A percentile compares a stretch with the other conserved stretches of the same genome.
phyloP scores from a whole-genome alignment of 2,888 invertebrate genomes.

The Chrysina gloriosa region DNA sequence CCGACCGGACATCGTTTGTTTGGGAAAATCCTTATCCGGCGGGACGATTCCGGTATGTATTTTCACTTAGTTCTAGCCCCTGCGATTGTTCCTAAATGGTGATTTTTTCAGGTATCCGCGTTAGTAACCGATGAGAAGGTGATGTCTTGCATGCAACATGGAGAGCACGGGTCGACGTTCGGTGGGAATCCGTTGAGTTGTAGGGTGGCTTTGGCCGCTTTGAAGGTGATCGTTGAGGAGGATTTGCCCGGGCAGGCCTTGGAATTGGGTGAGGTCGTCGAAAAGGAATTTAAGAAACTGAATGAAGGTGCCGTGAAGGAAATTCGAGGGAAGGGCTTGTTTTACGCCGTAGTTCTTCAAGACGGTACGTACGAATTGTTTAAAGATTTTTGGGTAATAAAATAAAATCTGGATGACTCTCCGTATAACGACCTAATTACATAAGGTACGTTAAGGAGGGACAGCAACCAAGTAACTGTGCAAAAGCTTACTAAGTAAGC shows the following conservation, averaged over 20 bases:
- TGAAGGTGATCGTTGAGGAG: conserved; percentile 89
- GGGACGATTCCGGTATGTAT: conserved; percentile 77
- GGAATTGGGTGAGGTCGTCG: conserved; percentile 78
- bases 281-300: conserved; percentile 77
- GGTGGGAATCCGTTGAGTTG: conserved; percentile 97
- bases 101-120: conserved; percentile 79
- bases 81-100: not conserved
- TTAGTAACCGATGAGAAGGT: conserved; percentile 85
- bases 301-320: conserved; percentile 78
- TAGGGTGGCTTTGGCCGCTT: conserved; percentile 85
- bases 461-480: no score
- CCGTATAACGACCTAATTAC: no score
- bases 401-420: no score
- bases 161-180: conserved; percentile 96
- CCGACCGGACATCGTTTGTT: conserved; percentile 87
- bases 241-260: conserved; percentile 87
- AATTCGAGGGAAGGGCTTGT: conserved; percentile 89
- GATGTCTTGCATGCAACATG: conserved; percentile 90
- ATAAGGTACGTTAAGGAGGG: no score
- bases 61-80: not conserved
- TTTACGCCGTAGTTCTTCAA: conserved; percentile 89
- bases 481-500: no score
- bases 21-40: conserved; percentile 95
- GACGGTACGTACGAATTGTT: conserved; percentile 67
- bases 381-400: not conserved